These are phyloP conservation scores for Diploscapter pachys DNA, from an alignment of 1,140 invertebrate genomes.

Conservation along the genomic window DNA sequence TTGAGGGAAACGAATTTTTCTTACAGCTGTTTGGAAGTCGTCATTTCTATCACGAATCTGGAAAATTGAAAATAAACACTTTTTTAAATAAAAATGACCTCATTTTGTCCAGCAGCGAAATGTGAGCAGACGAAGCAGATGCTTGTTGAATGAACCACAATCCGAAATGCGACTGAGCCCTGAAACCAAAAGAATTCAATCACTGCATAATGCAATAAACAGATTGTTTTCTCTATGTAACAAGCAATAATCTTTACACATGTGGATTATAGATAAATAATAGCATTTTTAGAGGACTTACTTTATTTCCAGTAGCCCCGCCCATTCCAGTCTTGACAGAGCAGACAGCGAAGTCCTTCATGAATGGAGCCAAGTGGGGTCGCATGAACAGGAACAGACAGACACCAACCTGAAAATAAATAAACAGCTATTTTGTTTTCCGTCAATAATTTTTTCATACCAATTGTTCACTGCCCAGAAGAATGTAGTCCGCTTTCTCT, in stretches of 20 bases:
- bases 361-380: slow-evolving; percentile 77
- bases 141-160: slow-evolving; percentile 85
- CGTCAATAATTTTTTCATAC: slow-evolving; percentile 57
- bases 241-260: too few relatives aligned
- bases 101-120: slow-evolving; percentile 94
- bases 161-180: slow-evolving; percentile 89
- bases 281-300: neutral
- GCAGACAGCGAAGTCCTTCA: slow-evolving; percentile 69
- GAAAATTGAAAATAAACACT: neutral
- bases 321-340: slow-evolving; percentile 95
- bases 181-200: neutral
- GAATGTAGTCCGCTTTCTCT: slow-evolving; percentile 73
- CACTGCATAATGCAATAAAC: too few relatives aligned
- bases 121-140: slow-evolving; percentile 97
- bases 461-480: slow-evolving; percentile 89
- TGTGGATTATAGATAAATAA: neutral
- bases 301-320: slow-evolving; percentile 70
- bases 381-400: slow-evolving; percentile 91
- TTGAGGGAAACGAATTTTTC: slow-evolving; percentile 89
- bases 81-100: slow-evolving; percentile 66
- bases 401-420: slow-evolving; percentile 71
- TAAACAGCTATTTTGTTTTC: too few relatives aligned
- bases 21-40: slow-evolving; percentile 89
- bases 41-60: slow-evolving; percentile 77
- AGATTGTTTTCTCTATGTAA: too few relatives aligned